Evolutionary conservation across 2,797 vertebrate genomes (phyloP).

Genomic region (Etheostoma perlongum): DNA sequence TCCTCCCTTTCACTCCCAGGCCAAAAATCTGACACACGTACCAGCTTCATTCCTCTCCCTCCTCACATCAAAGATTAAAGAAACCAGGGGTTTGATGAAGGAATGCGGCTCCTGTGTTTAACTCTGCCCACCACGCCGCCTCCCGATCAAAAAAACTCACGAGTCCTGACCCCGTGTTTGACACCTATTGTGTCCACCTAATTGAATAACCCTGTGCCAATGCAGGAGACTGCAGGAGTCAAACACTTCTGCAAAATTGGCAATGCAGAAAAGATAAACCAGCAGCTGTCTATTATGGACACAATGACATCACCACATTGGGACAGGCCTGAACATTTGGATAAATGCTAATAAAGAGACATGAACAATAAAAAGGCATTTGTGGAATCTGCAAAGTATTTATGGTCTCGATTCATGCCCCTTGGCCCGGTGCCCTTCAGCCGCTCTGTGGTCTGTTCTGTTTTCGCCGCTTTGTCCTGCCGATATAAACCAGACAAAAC

Average conservation of each 20-base stretch:
- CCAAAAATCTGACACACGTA: slow-evolving; percentile 31
- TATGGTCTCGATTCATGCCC: slow-evolving; percentile 67
- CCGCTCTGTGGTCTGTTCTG: slow-evolving; percentile 49
- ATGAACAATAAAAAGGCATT: slow-evolving; percentile 77
- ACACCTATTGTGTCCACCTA: slow-evolving; percentile 68
- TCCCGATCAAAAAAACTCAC: slow-evolving; percentile 53
- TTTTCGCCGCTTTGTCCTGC: slow-evolving; percentile 69
- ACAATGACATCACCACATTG: slow-evolving; percentile 65
- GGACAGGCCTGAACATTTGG: slow-evolving; percentile 67
- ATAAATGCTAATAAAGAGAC: slow-evolving; percentile 70
- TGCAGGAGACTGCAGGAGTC: slow-evolving; percentile 57
- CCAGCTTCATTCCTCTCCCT: slow-evolving; percentile 32
- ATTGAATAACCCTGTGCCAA: slow-evolving; percentile 65
- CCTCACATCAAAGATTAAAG: slow-evolving; percentile 44
- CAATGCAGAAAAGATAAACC: slow-evolving; percentile 57
- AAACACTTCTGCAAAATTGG: slow-evolving; percentile 47
- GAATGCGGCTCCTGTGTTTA: slow-evolving; percentile 65
- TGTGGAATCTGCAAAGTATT: slow-evolving; percentile 80
- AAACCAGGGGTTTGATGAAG: slow-evolving; percentile 56
- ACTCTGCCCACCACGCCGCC: slow-evolving; percentile 33
- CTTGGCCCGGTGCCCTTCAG: slow-evolving; percentile 64
- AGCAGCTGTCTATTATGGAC: slow-evolving; percentile 64
- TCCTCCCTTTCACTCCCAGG: slow-evolving; percentile 12
- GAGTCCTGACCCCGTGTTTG: slow-evolving; percentile 64
- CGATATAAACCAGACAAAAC: slow-evolving; percentile 74